Percentiles rank a stretch among this genome's conserved stretches.
phyloP scores from a whole-genome alignment of 2,888 invertebrate species.

The Leucophora obtusa region DNA sequence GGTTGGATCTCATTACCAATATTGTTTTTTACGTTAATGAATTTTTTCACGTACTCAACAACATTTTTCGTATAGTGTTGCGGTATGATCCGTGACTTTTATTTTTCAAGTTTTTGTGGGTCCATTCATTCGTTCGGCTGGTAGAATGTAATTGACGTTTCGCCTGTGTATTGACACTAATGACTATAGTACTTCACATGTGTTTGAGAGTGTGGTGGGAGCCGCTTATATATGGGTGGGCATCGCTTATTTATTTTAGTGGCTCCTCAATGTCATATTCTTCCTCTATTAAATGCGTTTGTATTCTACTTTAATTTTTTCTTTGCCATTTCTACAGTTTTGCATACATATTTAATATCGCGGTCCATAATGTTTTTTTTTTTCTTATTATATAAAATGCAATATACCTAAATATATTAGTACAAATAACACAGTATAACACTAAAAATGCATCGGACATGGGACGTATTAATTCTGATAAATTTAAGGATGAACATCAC shows the following conservation, averaged over 20 bases:
- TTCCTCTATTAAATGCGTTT: conserved; percentile 4
- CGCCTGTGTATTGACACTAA: conserved; percentile 43
- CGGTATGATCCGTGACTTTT: conserved; percentile 38
- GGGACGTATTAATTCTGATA: too few relatives aligned
- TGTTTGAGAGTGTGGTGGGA: neutral
- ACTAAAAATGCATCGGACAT: too few relatives aligned
- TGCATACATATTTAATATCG: conserved; percentile 27
- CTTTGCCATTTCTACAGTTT: conserved; percentile 20
- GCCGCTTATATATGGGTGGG: too few relatives aligned
- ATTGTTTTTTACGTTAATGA: conserved; percentile 57
- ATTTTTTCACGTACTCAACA: conserved; percentile 63
- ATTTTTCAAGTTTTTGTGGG: conserved; percentile 21
- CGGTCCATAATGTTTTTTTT: neutral
- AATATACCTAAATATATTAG: too few relatives aligned
- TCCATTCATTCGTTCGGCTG: conserved; percentile 51
- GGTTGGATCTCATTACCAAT: conserved; percentile 19
- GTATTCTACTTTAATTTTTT: conserved; percentile 9
- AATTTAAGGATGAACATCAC: too few relatives aligned
- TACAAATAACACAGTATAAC: too few relatives aligned
- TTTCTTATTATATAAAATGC: too few relatives aligned
- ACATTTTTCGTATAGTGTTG: conserved; percentile 23
- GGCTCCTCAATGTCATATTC: conserved; percentile 9
- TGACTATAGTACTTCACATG: conserved; percentile 28
- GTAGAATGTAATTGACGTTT: conserved; percentile 25
- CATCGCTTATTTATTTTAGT: too few relatives aligned